These are phyloP conservation scores for Gonocerus acuteangulatus DNA, from an alignment of 2,888 invertebrate species.

Conservation along the genomic window DNA sequence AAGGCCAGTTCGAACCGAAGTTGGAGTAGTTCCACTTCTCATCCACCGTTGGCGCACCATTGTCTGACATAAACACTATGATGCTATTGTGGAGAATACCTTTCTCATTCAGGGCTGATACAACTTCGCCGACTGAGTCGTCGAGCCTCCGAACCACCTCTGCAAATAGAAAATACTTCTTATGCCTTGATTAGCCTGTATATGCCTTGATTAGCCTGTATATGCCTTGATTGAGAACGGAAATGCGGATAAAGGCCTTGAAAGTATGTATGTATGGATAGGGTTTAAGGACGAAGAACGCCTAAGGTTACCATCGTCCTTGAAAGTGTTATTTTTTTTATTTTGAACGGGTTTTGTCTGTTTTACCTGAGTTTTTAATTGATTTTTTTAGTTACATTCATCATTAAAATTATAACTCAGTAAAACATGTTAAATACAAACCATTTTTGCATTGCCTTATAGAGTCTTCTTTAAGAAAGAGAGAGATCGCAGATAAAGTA, in stretches of 20 bases:
- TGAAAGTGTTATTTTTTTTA: no score
- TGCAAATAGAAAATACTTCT: constrained; percentile 43
- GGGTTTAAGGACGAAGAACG: no score
- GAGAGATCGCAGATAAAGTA: no score
- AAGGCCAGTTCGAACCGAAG: constrained; percentile 54
- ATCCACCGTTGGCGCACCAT: constrained; percentile 52
- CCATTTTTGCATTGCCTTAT: no score
- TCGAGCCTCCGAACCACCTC: constrained; percentile 79
- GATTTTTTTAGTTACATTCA: no score
- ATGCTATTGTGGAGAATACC: constrained; percentile 53
- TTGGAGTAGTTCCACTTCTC: constrained; percentile 48
- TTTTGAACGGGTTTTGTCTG: no score
- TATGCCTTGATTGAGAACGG: neutral
- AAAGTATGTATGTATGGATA: no score
- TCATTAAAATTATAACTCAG: no score
- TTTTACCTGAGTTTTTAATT: no score
- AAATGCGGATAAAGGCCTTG: neutral
- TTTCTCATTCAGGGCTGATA: constrained; percentile 45
- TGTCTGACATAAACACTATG: constrained; percentile 57
- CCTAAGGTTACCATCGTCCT: no score
- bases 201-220: neutral
- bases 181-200: neutral
- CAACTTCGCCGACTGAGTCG: constrained; percentile 43
- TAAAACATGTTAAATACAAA: no score
- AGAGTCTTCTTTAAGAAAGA: no score